phyloP scores from a whole-genome alignment of 2,888 invertebrate genomes.

The Lycia hirtaria region DNA sequence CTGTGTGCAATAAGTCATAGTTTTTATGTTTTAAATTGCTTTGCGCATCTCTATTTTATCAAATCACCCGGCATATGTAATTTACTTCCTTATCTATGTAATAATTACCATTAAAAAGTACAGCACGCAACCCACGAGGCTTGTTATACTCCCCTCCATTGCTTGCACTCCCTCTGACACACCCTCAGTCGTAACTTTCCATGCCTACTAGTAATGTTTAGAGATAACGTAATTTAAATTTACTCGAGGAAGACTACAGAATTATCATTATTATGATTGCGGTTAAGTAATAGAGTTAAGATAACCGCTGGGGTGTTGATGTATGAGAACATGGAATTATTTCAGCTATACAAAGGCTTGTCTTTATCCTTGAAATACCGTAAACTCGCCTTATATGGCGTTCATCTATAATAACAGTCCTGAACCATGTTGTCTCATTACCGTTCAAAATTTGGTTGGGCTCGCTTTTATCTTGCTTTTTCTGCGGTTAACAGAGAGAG shows the following conservation, averaged over 20 bases:
- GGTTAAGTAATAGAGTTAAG: constrained; percentile 15
- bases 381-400: too few relatives aligned
- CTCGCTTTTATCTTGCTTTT: too few relatives aligned
- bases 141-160: constrained; percentile 57
- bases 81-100: neutral
- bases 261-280: constrained; percentile 21
- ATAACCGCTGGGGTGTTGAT: constrained; percentile 17
- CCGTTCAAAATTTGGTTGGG: too few relatives aligned
- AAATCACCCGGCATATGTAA: too few relatives aligned
- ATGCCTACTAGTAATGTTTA: constrained; percentile 19
- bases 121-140: constrained; percentile 40
- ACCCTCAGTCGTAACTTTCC: constrained; percentile 49
- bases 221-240: constrained; percentile 21
- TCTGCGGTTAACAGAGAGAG: too few relatives aligned
- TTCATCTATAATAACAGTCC: too few relatives aligned
- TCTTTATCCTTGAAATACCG: too few relatives aligned
- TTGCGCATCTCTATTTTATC: too few relatives aligned
- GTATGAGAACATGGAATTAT: neutral
- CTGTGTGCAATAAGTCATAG: neutral
- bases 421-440: too few relatives aligned
- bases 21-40: too few relatives aligned
- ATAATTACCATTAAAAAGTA: constrained; percentile 32
- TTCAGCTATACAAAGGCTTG: neutral
- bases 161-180: constrained; percentile 43
- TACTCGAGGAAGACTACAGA: constrained; percentile 8